Percentiles rank a stretch among this genome's conserved stretches.
phyloP scores from a whole-genome alignment of 2,113 vertebrate species.

The Heterochromis multidens region DNA sequence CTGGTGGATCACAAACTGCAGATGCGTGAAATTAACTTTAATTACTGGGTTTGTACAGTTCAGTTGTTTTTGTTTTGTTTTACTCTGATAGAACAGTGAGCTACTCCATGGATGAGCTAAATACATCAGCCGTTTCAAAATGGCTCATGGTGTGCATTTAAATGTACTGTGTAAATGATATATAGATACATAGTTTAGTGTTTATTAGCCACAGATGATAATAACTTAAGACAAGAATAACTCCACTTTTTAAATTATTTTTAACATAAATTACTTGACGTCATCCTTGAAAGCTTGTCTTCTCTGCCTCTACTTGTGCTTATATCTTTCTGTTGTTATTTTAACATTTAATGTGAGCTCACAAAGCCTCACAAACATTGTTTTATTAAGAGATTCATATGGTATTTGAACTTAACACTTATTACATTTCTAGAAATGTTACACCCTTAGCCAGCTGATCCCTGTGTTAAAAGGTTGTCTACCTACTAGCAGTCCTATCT shows the following conservation, averaged over 20 bases:
- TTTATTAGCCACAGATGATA: neutral
- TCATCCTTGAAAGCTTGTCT: neutral
- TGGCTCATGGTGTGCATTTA: conserved; percentile 11
- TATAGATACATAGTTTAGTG: neutral
- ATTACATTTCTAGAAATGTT: neutral
- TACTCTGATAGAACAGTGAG: conserved; percentile 39
- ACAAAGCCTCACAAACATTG: neutral
- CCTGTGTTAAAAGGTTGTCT: conserved; percentile 12
- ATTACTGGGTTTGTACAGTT: conserved; percentile 61
- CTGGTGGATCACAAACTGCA: conserved; percentile 63
- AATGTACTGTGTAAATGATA: neutral
- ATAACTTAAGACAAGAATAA: neutral
- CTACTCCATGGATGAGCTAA: conserved; percentile 19
- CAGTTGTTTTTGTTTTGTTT: conserved; percentile 61
- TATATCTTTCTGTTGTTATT: neutral
- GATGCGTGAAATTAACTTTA: conserved; percentile 74
- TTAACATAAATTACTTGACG: neutral
- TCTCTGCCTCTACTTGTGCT: neutral
- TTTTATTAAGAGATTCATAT: neutral
- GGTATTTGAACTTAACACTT: neutral
- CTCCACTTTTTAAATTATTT: neutral
- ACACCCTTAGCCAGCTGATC: conserved; percentile 22
- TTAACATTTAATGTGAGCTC: neutral
- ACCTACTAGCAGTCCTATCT: conserved; percentile 7
- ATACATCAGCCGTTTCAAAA: conserved; percentile 1